phyloP scores from a whole-genome alignment of 2,797 vertebrate genomes.

The Melanotaenia trifasciata region DNA sequence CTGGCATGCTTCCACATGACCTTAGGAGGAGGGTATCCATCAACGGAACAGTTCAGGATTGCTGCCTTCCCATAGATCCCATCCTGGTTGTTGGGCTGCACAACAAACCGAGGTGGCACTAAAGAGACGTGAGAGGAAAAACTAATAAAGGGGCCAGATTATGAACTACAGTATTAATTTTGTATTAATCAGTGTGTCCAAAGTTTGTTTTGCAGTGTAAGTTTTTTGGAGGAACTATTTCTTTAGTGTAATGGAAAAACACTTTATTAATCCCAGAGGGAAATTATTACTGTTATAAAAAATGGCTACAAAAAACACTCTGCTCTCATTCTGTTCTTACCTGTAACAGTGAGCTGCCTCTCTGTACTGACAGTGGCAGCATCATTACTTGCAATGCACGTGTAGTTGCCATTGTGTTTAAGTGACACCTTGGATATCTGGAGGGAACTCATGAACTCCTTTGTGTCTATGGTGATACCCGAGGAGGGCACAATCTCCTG shows the following conservation, averaged over 20 bases:
- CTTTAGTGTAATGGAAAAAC: not conserved
- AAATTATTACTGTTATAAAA: not conserved
- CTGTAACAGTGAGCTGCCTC: slow-evolving; percentile 95
- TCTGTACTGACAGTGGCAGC: slow-evolving; percentile 97
- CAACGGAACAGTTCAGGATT: slow-evolving; percentile 96
- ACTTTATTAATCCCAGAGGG: too few species aligned
- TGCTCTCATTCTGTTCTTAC: slow-evolving; percentile 70
- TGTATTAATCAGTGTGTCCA: not conserved
- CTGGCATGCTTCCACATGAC: slow-evolving; percentile 99
- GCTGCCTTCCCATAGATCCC: slow-evolving; percentile 97
- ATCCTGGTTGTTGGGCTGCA: slow-evolving; percentile 98
- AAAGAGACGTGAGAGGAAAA: not conserved
- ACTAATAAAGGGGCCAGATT: not conserved
- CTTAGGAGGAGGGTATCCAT: slow-evolving; percentile 96
- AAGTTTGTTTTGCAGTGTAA: too few species aligned
- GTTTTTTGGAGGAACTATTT: not conserved
- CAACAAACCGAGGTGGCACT: slow-evolving; percentile 97
- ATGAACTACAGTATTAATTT: not conserved
- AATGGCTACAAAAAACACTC: not conserved
- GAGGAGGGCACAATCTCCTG: slow-evolving; percentile 95
- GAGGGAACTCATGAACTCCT: slow-evolving; percentile 97
- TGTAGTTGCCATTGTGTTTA: slow-evolving; percentile 97
- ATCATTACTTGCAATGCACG: slow-evolving; percentile 94
- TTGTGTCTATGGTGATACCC: slow-evolving; percentile 95
- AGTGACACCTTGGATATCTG: slow-evolving; percentile 97